Conservation (phyloP, 1,140 invertebrate genomes). For the Episyrphus balteatus region DNA sequence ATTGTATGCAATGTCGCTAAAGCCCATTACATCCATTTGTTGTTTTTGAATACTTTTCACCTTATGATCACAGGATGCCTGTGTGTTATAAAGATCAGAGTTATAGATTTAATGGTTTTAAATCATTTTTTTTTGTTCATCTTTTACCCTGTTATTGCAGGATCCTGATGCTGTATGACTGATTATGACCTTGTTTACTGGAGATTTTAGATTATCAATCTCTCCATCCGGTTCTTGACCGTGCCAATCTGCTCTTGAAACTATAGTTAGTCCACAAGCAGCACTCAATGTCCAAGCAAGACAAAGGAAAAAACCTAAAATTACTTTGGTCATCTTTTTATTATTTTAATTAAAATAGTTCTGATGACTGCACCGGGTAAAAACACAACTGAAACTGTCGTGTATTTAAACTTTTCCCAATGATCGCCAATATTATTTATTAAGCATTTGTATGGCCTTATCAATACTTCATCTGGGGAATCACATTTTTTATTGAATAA, state of each 20-base stretch:
- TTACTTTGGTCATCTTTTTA: no score
- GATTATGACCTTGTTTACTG: constrained; percentile 42
- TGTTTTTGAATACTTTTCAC: constrained; percentile 42
- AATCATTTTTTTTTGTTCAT: background rate
- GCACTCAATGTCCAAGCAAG: no score
- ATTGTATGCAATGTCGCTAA: constrained; percentile 49
- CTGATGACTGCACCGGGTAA: constrained; percentile 38
- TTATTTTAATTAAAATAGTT: no score
- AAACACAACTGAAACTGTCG: constrained; percentile 32
- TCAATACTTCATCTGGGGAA: no score
- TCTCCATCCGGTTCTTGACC: constrained; percentile 40
- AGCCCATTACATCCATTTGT: constrained; percentile 37
- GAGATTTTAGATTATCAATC: constrained; percentile 34
- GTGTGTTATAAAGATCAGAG: background rate
- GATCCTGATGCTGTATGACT: constrained; percentile 41
- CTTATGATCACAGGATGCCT: constrained; percentile 25
- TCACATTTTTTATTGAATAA: no score
- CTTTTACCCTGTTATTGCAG: constrained; percentile 38
- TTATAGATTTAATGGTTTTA: background rate
- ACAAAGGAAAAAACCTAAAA: no score
- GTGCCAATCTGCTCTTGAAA: constrained; percentile 41
- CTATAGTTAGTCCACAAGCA: constrained; percentile 12
- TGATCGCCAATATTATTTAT: no score
- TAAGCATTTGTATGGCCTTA: no score
- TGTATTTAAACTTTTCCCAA: no score